These are phyloP conservation scores for Laticauda colubrina DNA, from an alignment of 2,113 vertebrate genomes.

Conservation along the genomic window DNA sequence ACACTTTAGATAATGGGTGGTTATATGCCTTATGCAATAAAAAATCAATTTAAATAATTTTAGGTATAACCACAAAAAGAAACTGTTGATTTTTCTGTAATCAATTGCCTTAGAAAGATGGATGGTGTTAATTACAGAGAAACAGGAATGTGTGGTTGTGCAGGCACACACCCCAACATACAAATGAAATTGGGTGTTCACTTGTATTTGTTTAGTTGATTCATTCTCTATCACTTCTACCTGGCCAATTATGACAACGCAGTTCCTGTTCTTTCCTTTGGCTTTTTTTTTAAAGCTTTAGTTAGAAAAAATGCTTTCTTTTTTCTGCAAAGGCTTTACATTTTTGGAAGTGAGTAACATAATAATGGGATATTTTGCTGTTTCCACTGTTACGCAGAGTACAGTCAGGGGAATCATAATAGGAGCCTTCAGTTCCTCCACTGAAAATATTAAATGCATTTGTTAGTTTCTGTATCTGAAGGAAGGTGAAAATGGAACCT, in stretches of 20 bases:
- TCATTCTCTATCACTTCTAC: not conserved
- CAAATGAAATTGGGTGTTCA: not conserved
- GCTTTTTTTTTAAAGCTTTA: not conserved
- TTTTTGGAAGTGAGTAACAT: conserved; percentile 8
- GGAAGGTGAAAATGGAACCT: not conserved
- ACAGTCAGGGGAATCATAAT: not conserved
- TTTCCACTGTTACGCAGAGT: not conserved
- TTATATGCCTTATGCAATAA: not conserved
- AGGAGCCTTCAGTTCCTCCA: not conserved
- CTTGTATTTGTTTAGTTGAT: conserved; percentile 16
- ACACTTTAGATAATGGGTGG: not conserved
- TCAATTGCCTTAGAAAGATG: not conserved
- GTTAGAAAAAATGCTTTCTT: not conserved
- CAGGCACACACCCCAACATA: not conserved
- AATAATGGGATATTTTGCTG: not conserved
- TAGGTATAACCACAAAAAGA: conserved; percentile 16
- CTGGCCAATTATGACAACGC: conserved; percentile 29
- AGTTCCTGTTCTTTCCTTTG: conserved; percentile 5
- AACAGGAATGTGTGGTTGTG: not conserved
- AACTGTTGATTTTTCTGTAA: conserved; percentile 8
- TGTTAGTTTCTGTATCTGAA: not conserved
- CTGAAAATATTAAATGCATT: not conserved
- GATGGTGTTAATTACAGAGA: not conserved
- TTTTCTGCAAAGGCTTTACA: not conserved
- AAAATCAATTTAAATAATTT: not conserved